These are phyloP conservation scores for Zaprionus taronus DNA, from an alignment of 1,140 invertebrate genomes.

Conservation along the genomic window DNA sequence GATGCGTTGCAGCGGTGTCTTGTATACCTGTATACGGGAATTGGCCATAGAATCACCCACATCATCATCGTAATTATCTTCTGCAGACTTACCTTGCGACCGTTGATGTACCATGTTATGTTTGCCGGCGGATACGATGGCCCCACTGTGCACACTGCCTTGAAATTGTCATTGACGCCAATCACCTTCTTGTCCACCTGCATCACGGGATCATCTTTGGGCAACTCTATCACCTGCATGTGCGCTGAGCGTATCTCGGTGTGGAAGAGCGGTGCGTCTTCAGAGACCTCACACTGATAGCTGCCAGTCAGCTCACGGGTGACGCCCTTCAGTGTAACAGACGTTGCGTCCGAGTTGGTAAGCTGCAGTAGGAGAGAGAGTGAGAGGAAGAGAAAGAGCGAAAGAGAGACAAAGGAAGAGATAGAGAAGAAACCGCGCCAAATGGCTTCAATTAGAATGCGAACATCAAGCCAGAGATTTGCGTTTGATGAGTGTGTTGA, in stretches of 20 bases:
- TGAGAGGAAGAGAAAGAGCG: conserved; percentile 21
- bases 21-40: conserved; percentile 59
- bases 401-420: neutral
- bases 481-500: conserved; percentile 7
- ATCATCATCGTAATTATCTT: neutral
- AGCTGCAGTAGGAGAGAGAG: conserved; percentile 84
- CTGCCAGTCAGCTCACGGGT: conserved; percentile 87
- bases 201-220: conserved; percentile 80
- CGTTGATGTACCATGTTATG: conserved; percentile 89
- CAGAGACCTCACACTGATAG: conserved; percentile 90
- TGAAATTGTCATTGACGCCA: conserved; percentile 77
- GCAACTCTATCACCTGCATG: conserved; percentile 87
- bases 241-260: conserved; percentile 88
- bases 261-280: conserved; percentile 89
- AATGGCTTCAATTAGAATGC: conserved; percentile 20
- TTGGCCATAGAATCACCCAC: neutral
- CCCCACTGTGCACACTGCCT: conserved; percentile 85
- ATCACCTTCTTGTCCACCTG: conserved; percentile 83
- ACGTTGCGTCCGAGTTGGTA: conserved; percentile 87
- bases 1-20: conserved; percentile 79
- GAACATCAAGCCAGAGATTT: neutral
- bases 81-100: conserved; percentile 86
- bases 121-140: conserved; percentile 88
- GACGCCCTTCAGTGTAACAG: conserved; percentile 87
- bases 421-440: neutral